A percentile compares a stretch with the other conserved stretches of the same genome.
These are phyloP conservation scores for Gymnosoma rotundatum DNA, from an alignment of 2,888 invertebrate genomes.

Conservation along the genomic window DNA sequence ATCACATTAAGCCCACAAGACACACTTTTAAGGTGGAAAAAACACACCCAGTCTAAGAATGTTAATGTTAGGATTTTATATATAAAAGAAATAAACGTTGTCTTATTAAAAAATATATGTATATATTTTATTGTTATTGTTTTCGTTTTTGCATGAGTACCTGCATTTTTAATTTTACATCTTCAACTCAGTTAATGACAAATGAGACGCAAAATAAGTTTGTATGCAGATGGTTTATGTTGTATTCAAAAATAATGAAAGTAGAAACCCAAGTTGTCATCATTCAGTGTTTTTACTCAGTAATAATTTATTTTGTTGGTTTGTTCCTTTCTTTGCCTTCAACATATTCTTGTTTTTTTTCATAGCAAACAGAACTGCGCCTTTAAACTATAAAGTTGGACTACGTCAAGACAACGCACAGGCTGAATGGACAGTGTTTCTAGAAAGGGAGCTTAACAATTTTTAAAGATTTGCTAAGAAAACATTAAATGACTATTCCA, in stretches of 20 bases:
- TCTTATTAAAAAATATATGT: background rate
- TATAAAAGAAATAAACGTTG: background rate
- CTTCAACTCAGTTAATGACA: conserved; percentile 53
- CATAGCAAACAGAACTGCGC: background rate
- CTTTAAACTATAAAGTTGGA: too few relatives aligned
- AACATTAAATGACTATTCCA: too few relatives aligned
- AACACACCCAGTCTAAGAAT: conserved; percentile 60
- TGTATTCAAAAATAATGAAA: conserved; percentile 50
- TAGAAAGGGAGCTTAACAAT: too few relatives aligned
- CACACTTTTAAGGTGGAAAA: conserved; percentile 12
- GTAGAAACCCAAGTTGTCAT: conserved; percentile 11
- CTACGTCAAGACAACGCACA: too few relatives aligned
- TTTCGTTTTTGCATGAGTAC: conserved; percentile 32
- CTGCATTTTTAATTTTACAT: conserved; percentile 24
- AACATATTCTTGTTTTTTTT: background rate
- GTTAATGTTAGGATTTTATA: background rate
- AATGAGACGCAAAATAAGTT: conserved; percentile 51
- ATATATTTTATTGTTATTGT: conserved; percentile 15
- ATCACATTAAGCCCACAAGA: conserved; percentile 31
- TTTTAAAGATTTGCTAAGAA: too few relatives aligned
- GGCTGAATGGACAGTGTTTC: too few relatives aligned
- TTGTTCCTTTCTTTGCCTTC: conserved; percentile 11
- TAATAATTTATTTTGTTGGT: conserved; percentile 49
- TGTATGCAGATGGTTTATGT: background rate
- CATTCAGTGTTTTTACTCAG: conserved; percentile 38